These are phyloP conservation scores for Dugesia japonica DNA, from an alignment of 2,888 invertebrate species.

Conservation along the genomic window DNA sequence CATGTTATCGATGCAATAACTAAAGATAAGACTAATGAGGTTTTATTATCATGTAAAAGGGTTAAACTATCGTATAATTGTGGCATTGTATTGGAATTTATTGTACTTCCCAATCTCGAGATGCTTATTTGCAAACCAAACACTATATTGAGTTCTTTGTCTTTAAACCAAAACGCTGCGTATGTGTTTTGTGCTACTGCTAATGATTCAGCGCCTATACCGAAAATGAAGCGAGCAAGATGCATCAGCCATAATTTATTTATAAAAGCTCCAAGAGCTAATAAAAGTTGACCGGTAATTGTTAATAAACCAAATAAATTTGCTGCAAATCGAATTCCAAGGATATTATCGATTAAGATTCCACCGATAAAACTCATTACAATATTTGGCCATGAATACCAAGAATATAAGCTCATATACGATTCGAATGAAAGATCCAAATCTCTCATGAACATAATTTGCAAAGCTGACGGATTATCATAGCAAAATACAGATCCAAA, in stretches of 20 bases:
- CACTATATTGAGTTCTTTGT: conserved; percentile 88
- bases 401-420: conserved; percentile 70
- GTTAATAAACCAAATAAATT: conserved; percentile 74
- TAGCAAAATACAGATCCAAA: conserved; percentile 86
- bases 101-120: conserved; percentile 73
- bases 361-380: conserved; percentile 83
- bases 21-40: conserved; percentile 43
- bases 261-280: conserved; percentile 65
- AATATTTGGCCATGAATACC: conserved; percentile 95
- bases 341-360: conserved; percentile 77
- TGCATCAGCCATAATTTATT: conserved; percentile 74
- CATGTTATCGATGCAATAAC: conserved; percentile 62
- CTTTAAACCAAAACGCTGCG: conserved; percentile 90
- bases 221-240: conserved; percentile 78
- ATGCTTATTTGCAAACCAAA: conserved; percentile 87
- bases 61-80: conserved; percentile 59
- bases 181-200: conserved; percentile 92
- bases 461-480: conserved; percentile 81
- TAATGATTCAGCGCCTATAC: conserved; percentile 83
- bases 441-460: conserved; percentile 68
- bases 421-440: conserved; percentile 63
- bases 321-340: conserved; percentile 79
- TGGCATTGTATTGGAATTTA: conserved; percentile 81
- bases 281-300: conserved; percentile 68
- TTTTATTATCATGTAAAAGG: conserved; percentile 38